Base-by-base conservation (phyloP, 2,113 vertebrate species). In the Orcinus orca region DNA sequence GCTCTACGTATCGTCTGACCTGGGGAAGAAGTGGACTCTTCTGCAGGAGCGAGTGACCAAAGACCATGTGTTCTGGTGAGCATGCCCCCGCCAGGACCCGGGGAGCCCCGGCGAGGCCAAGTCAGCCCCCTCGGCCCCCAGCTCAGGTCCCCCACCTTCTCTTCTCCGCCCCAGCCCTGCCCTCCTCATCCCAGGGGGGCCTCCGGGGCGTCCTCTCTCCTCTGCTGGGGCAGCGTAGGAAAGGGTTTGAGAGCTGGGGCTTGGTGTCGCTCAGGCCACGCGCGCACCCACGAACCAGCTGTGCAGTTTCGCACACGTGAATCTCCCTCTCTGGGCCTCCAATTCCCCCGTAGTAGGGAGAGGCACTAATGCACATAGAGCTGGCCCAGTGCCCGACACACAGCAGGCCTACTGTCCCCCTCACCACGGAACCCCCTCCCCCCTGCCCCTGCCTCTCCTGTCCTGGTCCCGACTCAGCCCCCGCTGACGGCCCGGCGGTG, bases 21-120 rank as follows among this genome's bases (percentile, higher is more conserved):
- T 99, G 98, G 99, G 99, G 10, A 99, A 98, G 96, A 99, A 99
- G 98, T 99, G 99, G 99, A 99, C 97, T 1, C 98, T 99, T 58
- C 98, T 99, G n/a, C 99, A 99, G 97, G 99, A 99, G 93, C 98
- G 98, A 31, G 99, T 99, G 95, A 99, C 99, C 95, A 99, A 99
- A 98, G 99, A 99, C 96, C 99, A 98, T 88, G 98, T 99, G 76
- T 99, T 99, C 98, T 99, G 99, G 99, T 99, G 97, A 99, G 99
- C 76, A 2, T 0, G 6, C 25, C 26, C 38, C 29, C 1, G 1
- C 0, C 55, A 55, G 73, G 5, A 1, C 8, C 14, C 4, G 1
- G 23, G 5, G 5, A 26, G 18, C 7, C 33, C 4, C 0, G 0
- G 2, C 4, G 2, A 53, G 47, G 62, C 47, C 23, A 1, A 0